phyloP scores from a whole-genome alignment of 2,888 invertebrate genomes.

The Pediacus dermestoides region DNA sequence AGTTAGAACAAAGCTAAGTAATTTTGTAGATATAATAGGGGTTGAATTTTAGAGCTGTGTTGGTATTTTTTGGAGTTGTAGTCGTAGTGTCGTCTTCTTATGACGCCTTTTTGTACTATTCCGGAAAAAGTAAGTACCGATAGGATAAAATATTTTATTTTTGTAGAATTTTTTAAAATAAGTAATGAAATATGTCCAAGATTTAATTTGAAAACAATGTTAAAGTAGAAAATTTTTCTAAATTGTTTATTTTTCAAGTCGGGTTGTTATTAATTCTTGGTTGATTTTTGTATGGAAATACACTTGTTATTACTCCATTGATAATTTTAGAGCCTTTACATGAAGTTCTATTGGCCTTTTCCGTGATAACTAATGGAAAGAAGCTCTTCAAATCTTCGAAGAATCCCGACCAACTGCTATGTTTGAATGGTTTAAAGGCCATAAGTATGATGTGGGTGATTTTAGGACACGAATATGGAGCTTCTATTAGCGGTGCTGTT shows the following conservation, averaged over 20 bases:
- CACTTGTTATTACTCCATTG: too few relatives aligned
- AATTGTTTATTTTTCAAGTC: too few relatives aligned
- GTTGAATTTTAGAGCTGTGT: too few relatives aligned
- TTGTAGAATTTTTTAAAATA: too few relatives aligned
- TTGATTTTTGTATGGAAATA: too few relatives aligned
- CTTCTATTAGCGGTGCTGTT: slow-evolving; percentile 9
- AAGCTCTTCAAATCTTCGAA: slow-evolving; percentile 14
- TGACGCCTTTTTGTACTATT: slow-evolving; percentile 7
- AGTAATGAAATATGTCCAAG: too few relatives aligned
- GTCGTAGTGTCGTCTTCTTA: slow-evolving; percentile 3
- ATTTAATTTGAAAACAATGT: too few relatives aligned
- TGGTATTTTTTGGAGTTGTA: slow-evolving; percentile 6
- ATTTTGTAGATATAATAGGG: too few relatives aligned
- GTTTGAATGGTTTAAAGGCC: slow-evolving; percentile 48
- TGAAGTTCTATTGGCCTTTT: slow-evolving; percentile 15
- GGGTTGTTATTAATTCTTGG: too few relatives aligned
- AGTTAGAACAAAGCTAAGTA: slow-evolving; percentile 1
- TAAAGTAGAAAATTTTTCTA: too few relatives aligned
- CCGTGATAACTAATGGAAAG: slow-evolving; percentile 13
- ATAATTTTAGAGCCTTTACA: slow-evolving; percentile 11
- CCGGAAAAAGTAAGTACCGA: neutral
- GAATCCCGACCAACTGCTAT: slow-evolving; percentile 34
- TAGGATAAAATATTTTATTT: slow-evolving; percentile 3
- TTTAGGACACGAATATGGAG: slow-evolving; percentile 24
- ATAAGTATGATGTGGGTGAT: slow-evolving; percentile 23